Conservation (phyloP, 2,888 invertebrate species). For the Carterocephalus palaemon region DNA sequence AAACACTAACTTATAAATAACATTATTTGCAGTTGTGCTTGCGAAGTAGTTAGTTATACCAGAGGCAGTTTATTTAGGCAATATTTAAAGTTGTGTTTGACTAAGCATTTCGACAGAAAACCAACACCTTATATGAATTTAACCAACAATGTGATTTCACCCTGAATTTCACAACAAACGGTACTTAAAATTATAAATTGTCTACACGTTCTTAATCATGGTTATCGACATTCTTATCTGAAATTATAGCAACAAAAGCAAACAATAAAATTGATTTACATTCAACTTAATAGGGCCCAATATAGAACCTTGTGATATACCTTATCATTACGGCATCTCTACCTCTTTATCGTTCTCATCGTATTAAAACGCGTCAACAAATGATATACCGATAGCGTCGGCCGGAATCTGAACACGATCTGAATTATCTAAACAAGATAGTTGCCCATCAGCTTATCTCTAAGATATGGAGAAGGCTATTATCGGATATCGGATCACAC, state of each 20-base stretch:
- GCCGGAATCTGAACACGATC: slow-evolving; percentile 22
- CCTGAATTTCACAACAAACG: too few relatives aligned
- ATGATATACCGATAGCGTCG: slow-evolving; percentile 10
- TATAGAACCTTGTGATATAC: slow-evolving; percentile 4
- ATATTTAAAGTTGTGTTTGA: too few relatives aligned
- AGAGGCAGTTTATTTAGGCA: too few relatives aligned
- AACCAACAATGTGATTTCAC: too few relatives aligned
- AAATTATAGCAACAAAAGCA: slow-evolving; percentile 6
- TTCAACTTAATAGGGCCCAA: slow-evolving; percentile 9
- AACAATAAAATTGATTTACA: slow-evolving; percentile 15
- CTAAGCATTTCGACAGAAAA: too few relatives aligned
- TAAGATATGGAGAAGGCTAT: slow-evolving; percentile 17
- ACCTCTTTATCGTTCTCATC: slow-evolving; percentile 13
- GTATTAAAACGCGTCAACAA: slow-evolving; percentile 19
- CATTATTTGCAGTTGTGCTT: too few relatives aligned
- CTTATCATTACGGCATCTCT: slow-evolving; percentile 13
- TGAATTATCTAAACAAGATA: slow-evolving; percentile 23
- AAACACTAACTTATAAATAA: too few relatives aligned
- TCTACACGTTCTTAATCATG: slow-evolving; percentile 2
- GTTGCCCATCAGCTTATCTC: slow-evolving; percentile 16
- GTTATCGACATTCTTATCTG: slow-evolving; percentile 1
- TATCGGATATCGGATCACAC: slow-evolving; percentile 47
- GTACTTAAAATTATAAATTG: too few relatives aligned
- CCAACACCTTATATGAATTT: too few relatives aligned
- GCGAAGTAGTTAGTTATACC: too few relatives aligned